Conservation (phyloP, 1,140 invertebrate genomes). For the Heliconius hewitsoni region DNA sequence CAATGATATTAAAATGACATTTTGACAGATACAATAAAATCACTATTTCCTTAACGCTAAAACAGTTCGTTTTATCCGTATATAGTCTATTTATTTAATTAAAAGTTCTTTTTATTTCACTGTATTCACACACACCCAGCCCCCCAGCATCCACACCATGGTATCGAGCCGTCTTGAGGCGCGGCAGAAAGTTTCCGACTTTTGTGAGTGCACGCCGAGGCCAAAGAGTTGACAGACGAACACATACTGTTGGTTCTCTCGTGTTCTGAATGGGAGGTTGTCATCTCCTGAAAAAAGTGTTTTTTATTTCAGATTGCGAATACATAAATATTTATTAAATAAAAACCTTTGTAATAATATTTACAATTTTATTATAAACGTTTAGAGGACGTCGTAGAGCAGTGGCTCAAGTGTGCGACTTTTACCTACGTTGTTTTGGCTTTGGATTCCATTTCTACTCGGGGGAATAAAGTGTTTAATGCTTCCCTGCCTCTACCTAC, state of each 20-base stretch:
- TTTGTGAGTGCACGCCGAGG: slow-evolving; percentile 83
- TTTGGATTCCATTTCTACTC: too few species aligned
- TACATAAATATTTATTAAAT: neutral
- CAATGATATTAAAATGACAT: neutral
- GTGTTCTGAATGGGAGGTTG: slow-evolving; percentile 83
- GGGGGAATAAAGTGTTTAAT: too few species aligned
- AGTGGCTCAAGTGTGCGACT: too few species aligned
- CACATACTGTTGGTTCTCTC: slow-evolving; percentile 87
- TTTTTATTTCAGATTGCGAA: neutral
- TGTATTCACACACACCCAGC: slow-evolving; percentile 87
- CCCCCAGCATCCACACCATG: slow-evolving; percentile 94
- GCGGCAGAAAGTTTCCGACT: slow-evolving; percentile 83
- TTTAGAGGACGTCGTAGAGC: too few species aligned
- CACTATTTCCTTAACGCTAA: neutral
- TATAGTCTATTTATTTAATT: neutral
- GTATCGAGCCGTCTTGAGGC: slow-evolving; percentile 86
- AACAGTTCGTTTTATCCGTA: neutral
- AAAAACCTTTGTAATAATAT: too few species aligned
- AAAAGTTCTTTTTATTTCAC: neutral
- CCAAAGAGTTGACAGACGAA: slow-evolving; percentile 82
- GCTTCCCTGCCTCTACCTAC: too few species aligned
- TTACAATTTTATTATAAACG: too few species aligned
- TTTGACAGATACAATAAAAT: neutral
- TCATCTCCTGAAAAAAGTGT: slow-evolving; percentile 74
- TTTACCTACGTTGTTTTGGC: too few species aligned